Base-by-base conservation (phyloP, 2,113 vertebrate species). In the Hoplias malabaricus region DNA sequence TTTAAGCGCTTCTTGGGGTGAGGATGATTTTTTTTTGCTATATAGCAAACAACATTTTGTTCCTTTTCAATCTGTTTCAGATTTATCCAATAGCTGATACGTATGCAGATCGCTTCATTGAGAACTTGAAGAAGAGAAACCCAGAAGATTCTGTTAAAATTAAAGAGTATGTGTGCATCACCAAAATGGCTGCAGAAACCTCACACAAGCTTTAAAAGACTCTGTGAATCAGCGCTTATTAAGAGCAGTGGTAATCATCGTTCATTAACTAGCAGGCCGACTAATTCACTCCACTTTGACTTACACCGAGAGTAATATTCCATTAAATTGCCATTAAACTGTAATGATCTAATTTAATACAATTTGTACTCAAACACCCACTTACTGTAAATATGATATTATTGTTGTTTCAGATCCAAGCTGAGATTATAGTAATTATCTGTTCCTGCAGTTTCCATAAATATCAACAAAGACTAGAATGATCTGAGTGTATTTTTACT, bases 161-260 rank as follows among this genome's bases (percentile, higher is more conserved):
- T 5, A 91, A 91, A 86, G 33, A 86, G 91, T 92, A 86, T 9
- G 86, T 86, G 54, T 33, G 43, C 56, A 59, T 59, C 25, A 9
- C 16, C 29, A 34, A 16, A 62, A 33, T 33, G 14, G 11, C 19
- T 43, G 3, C 21, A n/a, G 8, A 7, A 21, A 48, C n/a, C 11
- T 5, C 8, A 11, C 14, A 46, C 23, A 61, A 43, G 14, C 1
- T n/a, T 11, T 14, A 31, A 7, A n/a, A 25, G 4, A 33, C 8
- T 16, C 6, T 6, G 19, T 5, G 12, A 61, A 61, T 33, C 57
- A 31, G 3, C 16, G 33, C 4, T 3, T 68, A 4, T 9, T 46
- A 1, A 29, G 25, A 31, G 31, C 12, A 19, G n/a, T 2, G 3
- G n/a, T 27, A 13, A 27, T 21, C 5, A 73, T 16, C 10, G 2